These are phyloP conservation scores for Rhinoderma darwinii DNA, from an alignment of 2,113 vertebrate genomes.

Conservation along the genomic window DNA sequence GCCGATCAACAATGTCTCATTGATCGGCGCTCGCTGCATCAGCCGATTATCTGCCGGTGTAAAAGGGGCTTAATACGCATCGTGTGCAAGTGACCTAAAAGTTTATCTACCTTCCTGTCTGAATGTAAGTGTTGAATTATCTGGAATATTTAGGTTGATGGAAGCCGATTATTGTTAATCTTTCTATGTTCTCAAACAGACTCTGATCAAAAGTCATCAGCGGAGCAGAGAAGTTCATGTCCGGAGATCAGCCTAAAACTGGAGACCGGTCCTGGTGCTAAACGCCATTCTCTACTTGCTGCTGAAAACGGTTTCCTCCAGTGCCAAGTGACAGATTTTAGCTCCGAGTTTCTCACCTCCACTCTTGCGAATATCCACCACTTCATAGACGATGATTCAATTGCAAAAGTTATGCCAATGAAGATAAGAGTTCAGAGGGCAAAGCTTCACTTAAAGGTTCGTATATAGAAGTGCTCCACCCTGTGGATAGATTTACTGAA, in stretches of 20 bases:
- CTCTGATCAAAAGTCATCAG: conserved; percentile 71
- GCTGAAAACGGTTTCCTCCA: conserved; percentile 94
- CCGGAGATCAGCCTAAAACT: conserved; percentile 88
- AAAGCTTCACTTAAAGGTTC: conserved; percentile 90
- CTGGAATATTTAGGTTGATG: background rate
- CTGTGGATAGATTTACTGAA: background rate
- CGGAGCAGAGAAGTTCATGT: conserved; percentile 68
- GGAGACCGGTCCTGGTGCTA: conserved; percentile 87
- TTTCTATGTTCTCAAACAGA: conserved; percentile 70
- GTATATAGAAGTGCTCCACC: conserved; percentile 54
- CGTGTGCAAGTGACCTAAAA: no score
- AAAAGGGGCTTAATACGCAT: no score
- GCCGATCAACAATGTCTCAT: no score
- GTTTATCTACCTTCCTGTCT: background rate
- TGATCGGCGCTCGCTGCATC: no score
- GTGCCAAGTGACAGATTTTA: conserved; percentile 87
- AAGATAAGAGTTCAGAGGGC: conserved; percentile 90
- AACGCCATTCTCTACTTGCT: conserved; percentile 84
- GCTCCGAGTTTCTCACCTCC: conserved; percentile 88
- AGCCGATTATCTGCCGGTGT: no score
- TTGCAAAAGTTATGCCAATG: conserved; percentile 92
- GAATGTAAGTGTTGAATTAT: background rate
- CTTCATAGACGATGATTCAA: conserved; percentile 91
- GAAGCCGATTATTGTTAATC: background rate
- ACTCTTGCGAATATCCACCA: conserved; percentile 89